Evolutionary conservation across 1,140 invertebrate species (phyloP), one percentile per base, ranked within the genome.

Genomic region (Frieseomelitta varia): DNA sequence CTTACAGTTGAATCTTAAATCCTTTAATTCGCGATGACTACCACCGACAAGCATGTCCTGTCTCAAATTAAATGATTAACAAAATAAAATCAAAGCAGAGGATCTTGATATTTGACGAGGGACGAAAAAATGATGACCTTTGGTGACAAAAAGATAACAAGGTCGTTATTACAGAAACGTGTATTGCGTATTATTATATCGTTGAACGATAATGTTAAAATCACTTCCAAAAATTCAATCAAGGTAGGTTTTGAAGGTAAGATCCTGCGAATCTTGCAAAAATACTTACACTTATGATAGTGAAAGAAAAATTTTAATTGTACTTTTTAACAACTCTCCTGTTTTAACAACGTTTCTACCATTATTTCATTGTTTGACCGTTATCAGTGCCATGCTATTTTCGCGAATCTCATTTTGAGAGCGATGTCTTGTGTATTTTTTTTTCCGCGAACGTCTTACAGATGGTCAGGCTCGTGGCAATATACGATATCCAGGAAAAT

Each of bases 401-500:
- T 11, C 24, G 58, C 63, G 53, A 55, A 15, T 69, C 24, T 39
- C 34, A n/a, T 47, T 39, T 24, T 24, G 21, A 47, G 1, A 19
- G 10, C 27, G n/a, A 27, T n/a, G 17, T n/a, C 0, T 2, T 10
- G 11, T 15, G 39, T 47, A 47, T 47, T 12, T 74, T n/a, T 61
- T 61, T 14, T 72, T 10, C 12, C 21, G n/a, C 30, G 8, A 47
- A 53, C n/a, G n/a, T 17, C 12, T 56, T 56, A 21, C 10, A 47
- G 27, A 34, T 74, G 51, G 72, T 14, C 27, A 21, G 19, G 12
- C 71, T 55, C 8, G 30, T 21, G 63, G 27, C n/a, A 34, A 68
- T 30, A 34, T 34, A 79, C 30, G 30, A 55, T 39, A 65, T 75
- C 71, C 58, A 39, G 6, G 79, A 39, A 65, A 75, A 73, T 53